Percentiles rank a stretch among this genome's conserved stretches.
Evolutionary conservation across 2,113 vertebrate genomes (phyloP).

Genomic region (Accipiter cooperii): DNA sequence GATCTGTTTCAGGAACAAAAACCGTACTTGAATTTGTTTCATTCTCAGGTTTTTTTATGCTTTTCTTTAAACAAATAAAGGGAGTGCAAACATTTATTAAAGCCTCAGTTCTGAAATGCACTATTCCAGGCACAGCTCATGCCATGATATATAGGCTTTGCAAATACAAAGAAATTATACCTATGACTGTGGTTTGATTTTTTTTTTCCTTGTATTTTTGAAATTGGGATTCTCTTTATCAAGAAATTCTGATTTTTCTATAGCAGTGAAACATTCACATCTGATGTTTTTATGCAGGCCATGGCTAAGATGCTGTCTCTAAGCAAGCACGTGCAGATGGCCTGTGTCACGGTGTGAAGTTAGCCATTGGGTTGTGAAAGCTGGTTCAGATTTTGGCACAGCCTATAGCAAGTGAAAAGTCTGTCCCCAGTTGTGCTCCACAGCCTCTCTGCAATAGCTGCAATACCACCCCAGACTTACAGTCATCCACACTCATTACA

Average conservation of each 20-base stretch:
- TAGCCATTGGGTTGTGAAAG: not conserved
- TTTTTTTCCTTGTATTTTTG: not conserved
- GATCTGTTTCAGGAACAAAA: not conserved
- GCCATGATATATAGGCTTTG: not conserved
- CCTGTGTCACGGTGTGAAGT: not conserved
- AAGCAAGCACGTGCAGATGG: not conserved
- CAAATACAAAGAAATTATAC: not conserved
- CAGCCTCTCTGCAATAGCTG: not conserved
- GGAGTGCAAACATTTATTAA: not conserved
- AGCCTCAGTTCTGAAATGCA: not conserved
- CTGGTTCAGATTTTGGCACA: not conserved
- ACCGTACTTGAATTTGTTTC: not conserved
- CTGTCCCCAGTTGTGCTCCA: not conserved
- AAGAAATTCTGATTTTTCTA: not conserved
- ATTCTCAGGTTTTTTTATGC: not conserved
- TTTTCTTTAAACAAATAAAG: not conserved
- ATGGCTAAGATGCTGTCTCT: not conserved
- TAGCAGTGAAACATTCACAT: not conserved
- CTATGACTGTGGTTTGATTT: not conserved
- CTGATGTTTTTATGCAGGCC: not conserved
- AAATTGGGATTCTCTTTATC: not conserved
- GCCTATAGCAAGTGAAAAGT: not conserved
- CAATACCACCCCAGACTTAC: not conserved
- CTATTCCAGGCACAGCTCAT: not conserved
- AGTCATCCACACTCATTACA: not conserved